These are phyloP conservation scores for Bombylius discolor DNA, from an alignment of 2,888 invertebrate genomes.

Conservation along the genomic window DNA sequence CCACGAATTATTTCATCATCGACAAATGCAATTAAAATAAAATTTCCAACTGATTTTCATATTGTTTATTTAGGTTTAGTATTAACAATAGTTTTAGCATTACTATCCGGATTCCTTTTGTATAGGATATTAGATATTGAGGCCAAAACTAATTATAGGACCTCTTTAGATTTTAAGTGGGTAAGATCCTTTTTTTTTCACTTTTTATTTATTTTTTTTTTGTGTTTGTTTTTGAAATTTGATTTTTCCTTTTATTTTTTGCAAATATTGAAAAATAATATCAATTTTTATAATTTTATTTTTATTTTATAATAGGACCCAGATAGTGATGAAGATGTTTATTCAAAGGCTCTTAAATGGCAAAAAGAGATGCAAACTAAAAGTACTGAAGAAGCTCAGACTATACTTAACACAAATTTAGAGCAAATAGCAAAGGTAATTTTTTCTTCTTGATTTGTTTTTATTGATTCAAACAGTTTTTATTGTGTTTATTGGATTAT, in stretches of 20 bases:
- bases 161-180: constrained; percentile 32
- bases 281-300: not conserved
- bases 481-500: too few species aligned
- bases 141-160: constrained; percentile 31
- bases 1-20: constrained; percentile 7
- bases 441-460: not conserved
- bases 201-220: not conserved
- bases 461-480: not conserved
- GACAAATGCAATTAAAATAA: constrained; percentile 17
- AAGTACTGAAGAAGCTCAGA: constrained; percentile 57
- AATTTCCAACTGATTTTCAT: constrained; percentile 30
- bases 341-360: constrained; percentile 55
- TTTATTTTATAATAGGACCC: constrained; percentile 18
- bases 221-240: not conserved
- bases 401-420: constrained; percentile 62
- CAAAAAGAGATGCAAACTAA: constrained; percentile 56
- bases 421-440: constrained; percentile 67
- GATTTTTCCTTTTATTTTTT: not conserved
- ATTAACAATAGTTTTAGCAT: constrained; percentile 28
- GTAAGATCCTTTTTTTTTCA: constrained; percentile 20
- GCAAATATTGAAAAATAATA: not conserved
- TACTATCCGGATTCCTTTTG: constrained; percentile 32
- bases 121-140: constrained; percentile 34
- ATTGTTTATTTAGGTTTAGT: constrained; percentile 32
- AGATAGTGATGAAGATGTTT: constrained; percentile 46